These are phyloP conservation scores for Caerostris extrusa DNA, from an alignment of 1,140 invertebrate genomes.

Conservation along the genomic window DNA sequence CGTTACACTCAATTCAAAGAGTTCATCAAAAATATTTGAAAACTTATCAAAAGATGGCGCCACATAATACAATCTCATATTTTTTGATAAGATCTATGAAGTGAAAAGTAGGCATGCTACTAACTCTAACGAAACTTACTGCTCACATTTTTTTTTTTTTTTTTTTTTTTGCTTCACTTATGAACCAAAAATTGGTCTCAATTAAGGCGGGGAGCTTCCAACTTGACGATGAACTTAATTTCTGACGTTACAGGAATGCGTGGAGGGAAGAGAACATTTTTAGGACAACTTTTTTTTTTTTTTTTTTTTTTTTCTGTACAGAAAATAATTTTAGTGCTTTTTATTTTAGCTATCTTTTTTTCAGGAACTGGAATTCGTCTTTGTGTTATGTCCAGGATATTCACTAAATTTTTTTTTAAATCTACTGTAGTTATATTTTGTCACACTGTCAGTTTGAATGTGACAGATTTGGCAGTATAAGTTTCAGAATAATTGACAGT, in stretches of 20 bases:
- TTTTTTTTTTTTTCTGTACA: no score
- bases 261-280: background rate
- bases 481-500: background rate
- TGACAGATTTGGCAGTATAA: background rate
- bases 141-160: constrained; percentile 53
- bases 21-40: background rate
- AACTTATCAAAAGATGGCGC: constrained; percentile 64
- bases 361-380: constrained; percentile 1
- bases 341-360: constrained; percentile 5
- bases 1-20: no score
- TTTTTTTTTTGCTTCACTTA: constrained; percentile 52
- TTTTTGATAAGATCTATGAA: constrained; percentile 14
- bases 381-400: constrained; percentile 13
- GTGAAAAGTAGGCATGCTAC: constrained; percentile 28
- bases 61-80: constrained; percentile 21
- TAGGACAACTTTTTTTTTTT: background rate
- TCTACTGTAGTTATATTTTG: background rate
- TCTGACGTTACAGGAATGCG: constrained; percentile 52
- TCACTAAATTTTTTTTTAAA: background rate
- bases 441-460: background rate
- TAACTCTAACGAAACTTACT: constrained; percentile 36
- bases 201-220: constrained; percentile 63
- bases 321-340: background rate
- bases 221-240: constrained; percentile 74
- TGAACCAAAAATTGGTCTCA: constrained; percentile 64